phyloP scores from a whole-genome alignment of 2,888 invertebrate species.

The Gryllus longicercus region DNA sequence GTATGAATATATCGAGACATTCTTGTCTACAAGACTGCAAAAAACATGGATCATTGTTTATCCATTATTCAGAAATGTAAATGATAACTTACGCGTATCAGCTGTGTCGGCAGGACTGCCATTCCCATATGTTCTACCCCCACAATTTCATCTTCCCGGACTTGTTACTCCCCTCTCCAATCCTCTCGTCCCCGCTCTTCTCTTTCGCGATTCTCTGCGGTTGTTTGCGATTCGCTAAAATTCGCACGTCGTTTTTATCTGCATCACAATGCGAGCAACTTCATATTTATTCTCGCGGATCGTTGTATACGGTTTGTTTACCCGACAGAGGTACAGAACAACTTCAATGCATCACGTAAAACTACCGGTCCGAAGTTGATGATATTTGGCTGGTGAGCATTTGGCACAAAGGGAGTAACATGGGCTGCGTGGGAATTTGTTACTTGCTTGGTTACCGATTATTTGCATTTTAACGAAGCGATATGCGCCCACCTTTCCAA shows the following conservation, averaged over 20 bases:
- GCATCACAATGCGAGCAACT: not conserved
- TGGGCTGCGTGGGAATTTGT: conserved; percentile 17
- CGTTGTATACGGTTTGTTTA: conserved; percentile 10
- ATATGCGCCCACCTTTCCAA: not conserved
- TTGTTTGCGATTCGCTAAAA: not conserved
- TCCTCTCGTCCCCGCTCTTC: too few species aligned
- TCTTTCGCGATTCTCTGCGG: too few species aligned
- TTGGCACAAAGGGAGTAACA: not conserved
- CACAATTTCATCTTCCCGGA: too few species aligned
- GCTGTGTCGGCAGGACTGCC: too few species aligned
- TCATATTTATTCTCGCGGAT: conserved; percentile 17
- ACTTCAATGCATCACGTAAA: conserved; percentile 17
- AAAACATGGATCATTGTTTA: too few species aligned
- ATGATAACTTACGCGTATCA: too few species aligned
- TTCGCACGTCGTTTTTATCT: not conserved
- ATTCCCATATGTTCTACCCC: too few species aligned
- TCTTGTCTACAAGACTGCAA: too few species aligned
- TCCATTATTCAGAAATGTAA: too few species aligned
- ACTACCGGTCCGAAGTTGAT: not conserved
- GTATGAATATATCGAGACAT: too few species aligned
- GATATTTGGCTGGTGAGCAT: not conserved
- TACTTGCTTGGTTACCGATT: conserved; percentile 17
- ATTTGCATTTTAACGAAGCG: conserved; percentile 17
- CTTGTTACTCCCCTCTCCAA: too few species aligned
- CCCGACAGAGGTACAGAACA: not conserved